Evolutionary conservation across 2,888 invertebrate genomes (phyloP), one percentile per base, ranked within the genome.

Genomic region (Eupithecia abbreviata): DNA sequence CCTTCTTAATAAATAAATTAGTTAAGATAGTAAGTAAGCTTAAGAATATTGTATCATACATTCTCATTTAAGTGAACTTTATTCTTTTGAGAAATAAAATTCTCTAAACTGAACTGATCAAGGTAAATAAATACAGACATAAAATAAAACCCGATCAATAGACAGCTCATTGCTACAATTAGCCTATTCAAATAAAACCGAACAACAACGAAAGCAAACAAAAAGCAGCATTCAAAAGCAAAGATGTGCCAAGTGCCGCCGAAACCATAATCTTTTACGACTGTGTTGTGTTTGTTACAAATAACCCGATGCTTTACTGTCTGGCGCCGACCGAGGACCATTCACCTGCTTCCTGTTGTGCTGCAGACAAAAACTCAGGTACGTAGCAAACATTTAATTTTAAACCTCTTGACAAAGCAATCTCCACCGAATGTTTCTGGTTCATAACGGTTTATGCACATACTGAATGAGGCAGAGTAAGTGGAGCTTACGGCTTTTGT

Each of bases 311-410:
- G 82, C 76, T 82, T 78, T 77, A 77, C 78, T 75, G 82, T 73
- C 80, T 78, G 85, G 84, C 86, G 84, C 84, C 87, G 78, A 83
- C 85, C 85, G 86, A 87, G 68, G 68, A 82, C 79, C 82, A 86
- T 86, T 85, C 85, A 86, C 83, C 85, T 85, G 87, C 81, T 88
- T 88, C 87, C 88, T 87, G 87, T 86, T 85, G 85, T 85, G 87
- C 78, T 65, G 81, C 70, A 73, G 75, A 86, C 84, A 90, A 89
- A 88, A 88, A 88, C 84, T 82, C 85, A 84, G 87, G 86, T 85
- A 88, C 86, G 82, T 75, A 84, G 84, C 84, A 84, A 88, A 88
- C 82, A 86, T 72, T 84, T 84, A 79, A 81, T 85, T 72, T 84
- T 84, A 79, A 81, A 76, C 77, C 81, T 82, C 83, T 84, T 80